Conservation (phyloP, 2,888 invertebrate genomes). For the Argynnis bischoffii region DNA sequence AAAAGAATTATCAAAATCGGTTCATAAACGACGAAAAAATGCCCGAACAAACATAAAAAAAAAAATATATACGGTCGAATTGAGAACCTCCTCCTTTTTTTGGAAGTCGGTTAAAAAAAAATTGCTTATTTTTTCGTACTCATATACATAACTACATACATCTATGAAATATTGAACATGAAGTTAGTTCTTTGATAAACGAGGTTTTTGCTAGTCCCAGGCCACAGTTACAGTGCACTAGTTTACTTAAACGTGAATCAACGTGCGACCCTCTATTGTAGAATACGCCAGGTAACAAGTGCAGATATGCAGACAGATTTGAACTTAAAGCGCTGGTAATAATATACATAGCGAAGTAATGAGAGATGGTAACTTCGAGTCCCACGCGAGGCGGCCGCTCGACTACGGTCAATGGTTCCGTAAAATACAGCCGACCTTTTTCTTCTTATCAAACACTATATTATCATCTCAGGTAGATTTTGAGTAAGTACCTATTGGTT, state of each 20-base stretch:
- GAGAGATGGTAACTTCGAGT: constrained; percentile 41
- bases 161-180: constrained; percentile 15
- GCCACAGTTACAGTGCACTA: constrained; percentile 72
- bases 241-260: constrained; percentile 64
- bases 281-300: constrained; percentile 43
- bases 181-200: constrained; percentile 24
- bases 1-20: too few relatives aligned
- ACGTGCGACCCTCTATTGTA: constrained; percentile 71
- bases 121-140: not conserved
- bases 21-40: too few relatives aligned
- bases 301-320: constrained; percentile 34
- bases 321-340: constrained; percentile 44
- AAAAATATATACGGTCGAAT: too few relatives aligned
- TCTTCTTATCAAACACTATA: constrained; percentile 13
- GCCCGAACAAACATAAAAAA: too few relatives aligned
- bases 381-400: constrained; percentile 54
- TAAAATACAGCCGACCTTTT: constrained; percentile 31
- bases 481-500: too few relatives aligned
- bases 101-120: too few relatives aligned
- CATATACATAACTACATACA: not conserved
- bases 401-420: constrained; percentile 58
- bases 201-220: constrained; percentile 42
- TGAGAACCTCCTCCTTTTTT: too few relatives aligned
- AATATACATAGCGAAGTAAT: constrained; percentile 37
- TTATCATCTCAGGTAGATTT: too few relatives aligned